Percentiles rank a stretch among this genome's conserved stretches.
Evolutionary conservation across 2,797 vertebrate genomes (phyloP).

Genomic region (Limnodromus scolopaceus): DNA sequence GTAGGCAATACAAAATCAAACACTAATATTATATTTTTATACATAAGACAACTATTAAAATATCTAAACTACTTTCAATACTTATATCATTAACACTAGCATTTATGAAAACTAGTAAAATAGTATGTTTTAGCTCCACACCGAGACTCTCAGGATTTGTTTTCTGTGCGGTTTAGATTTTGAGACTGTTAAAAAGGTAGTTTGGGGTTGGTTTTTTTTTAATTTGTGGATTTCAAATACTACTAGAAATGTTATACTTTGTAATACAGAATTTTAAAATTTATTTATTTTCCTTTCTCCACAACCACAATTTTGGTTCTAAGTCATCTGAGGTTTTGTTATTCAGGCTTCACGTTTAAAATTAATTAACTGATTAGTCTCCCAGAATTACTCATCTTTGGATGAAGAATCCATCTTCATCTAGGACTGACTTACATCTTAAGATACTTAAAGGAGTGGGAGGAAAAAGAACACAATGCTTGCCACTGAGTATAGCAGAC

Average conservation of each 20-base stretch:
- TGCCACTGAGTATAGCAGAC: neutral
- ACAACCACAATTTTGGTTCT: neutral
- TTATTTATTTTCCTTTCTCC: neutral
- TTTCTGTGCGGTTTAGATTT: neutral
- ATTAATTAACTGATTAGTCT: neutral
- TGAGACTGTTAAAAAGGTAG: neutral
- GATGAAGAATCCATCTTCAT: neutral
- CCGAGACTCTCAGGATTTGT: neutral
- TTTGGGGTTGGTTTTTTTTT: fast-evolving
- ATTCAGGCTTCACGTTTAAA: neutral
- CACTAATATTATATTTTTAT: neutral
- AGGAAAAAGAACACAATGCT: neutral
- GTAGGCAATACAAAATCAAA: neutral
- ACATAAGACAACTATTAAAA: neutral
- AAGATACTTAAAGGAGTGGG: neutral
- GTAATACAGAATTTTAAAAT: neutral
- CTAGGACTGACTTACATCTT: neutral
- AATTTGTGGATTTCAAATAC: neutral
- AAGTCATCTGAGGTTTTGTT: neutral
- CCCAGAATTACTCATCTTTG: neutral
- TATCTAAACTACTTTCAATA: neutral
- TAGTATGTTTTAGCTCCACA: neutral
- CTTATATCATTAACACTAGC: neutral
- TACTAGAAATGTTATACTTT: neutral
- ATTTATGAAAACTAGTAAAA: neutral